Base-by-base conservation (phyloP, 2,113 vertebrate genomes). In the Phalacrocorax brasilianus region DNA sequence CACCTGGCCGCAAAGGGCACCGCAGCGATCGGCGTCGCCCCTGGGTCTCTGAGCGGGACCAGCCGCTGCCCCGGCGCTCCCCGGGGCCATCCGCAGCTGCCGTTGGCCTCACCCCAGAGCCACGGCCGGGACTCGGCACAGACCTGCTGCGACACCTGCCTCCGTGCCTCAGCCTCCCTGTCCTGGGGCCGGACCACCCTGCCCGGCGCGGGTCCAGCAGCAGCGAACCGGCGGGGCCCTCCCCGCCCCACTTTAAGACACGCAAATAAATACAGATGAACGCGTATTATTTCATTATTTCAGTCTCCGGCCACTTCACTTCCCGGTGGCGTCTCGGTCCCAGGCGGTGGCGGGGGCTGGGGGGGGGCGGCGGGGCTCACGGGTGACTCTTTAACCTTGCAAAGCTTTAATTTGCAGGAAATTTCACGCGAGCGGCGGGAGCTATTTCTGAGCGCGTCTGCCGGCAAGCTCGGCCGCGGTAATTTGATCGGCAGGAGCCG, bases 141-240 rank as follows among this genome's bases (percentile, higher is more conserved):
- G 24, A 23, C 14, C 35, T 20, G 42, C 32, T 2, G 13, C 1
- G 24, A 61, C 6, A 1, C 38, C 8, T n/a, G 24, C 74, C 49
- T 44, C 91, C 0, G 0, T 35, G 83, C 86, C 79, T 80, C 88
- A 47, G 58, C 58, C 73, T 89, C 80, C 80, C 86, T 5, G 3
- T 67, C 18, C 53, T 21, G 11, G 28, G 21, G 58, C 49, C 17
- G 80, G 61, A 27, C 22, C 68, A 28, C 12, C 76, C 45, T 2
- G 15, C 50, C 14, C 0, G 0, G 30, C 0, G 0, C 0, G 0
- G 35, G 32, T 40, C 53, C 49, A 9, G 55, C 68, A 73, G 49
- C 3, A 1, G 28, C 32, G 17, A 40, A 27, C 8, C 12, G 4
- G 62, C 44, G 55, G 55, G 63, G 14, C 76, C 26, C 6, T 61